These are phyloP conservation scores for Calyptommatus sinebrachiatus DNA, from an alignment of 2,113 vertebrate species.

Conservation along the genomic window DNA sequence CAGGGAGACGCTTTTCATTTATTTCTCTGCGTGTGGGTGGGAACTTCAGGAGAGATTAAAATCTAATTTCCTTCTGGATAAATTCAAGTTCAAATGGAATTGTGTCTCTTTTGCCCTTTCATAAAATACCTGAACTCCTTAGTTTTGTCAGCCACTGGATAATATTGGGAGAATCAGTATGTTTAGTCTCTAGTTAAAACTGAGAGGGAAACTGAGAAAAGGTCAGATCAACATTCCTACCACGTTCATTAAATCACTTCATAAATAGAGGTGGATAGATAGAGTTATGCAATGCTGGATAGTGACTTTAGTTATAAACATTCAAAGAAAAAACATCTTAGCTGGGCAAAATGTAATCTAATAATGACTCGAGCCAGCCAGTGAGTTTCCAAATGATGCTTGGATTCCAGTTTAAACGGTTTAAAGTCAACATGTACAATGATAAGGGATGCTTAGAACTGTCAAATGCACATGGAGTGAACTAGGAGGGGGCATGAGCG, in stretches of 20 bases:
- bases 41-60: slow-evolving; percentile 38
- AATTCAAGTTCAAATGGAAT: slow-evolving; percentile 35
- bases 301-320: background rate
- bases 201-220: background rate
- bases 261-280: background rate
- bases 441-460: background rate
- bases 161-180: background rate
- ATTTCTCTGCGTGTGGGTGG: slow-evolving; percentile 23
- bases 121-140: slow-evolving; percentile 33
- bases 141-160: slow-evolving; percentile 14
- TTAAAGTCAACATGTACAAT: background rate
- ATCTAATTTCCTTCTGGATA: slow-evolving; percentile 34
- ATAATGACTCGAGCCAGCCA: background rate
- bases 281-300: background rate
- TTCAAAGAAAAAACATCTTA: background rate
- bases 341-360: background rate
- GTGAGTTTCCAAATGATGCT: background rate
- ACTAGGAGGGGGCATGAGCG: no score
- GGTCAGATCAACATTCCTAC: slow-evolving; percentile 1
- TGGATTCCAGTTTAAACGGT: background rate
- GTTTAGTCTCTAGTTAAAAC: slow-evolving; percentile 10
- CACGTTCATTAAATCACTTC: background rate
- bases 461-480: background rate
- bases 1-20: slow-evolving; percentile 36
- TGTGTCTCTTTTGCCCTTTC: slow-evolving; percentile 9